Base-by-base conservation (phyloP, 2,797 vertebrate species). In the Anabacerthia variegaticeps region DNA sequence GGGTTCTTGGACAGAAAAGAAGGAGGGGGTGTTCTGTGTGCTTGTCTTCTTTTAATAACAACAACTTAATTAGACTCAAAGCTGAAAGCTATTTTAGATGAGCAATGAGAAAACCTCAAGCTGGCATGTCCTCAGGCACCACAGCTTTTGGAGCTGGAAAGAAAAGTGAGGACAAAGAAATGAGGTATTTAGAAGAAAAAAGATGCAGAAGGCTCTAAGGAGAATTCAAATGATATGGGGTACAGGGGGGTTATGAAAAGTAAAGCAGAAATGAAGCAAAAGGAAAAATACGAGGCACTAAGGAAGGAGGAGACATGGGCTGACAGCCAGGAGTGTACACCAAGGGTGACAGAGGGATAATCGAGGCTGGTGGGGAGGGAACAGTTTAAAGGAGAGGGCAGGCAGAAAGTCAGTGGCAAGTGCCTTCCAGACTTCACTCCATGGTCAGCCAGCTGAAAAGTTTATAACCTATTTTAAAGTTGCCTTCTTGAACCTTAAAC, bases 31-130 rank as follows among this genome's bases (percentile, higher is more conserved):
- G 15, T 59, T 94, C 26, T 67, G 22, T 62, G 46, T 86, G 54
- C 59, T 93, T 83, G 34, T 65, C 61, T 68, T 88, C 46, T 55
- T 91, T 90, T 62, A 94, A 46, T 46, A 84, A 95, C 2, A 84
- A 94, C 37, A 12, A 82, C 80, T 94, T 89, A 79, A 96, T 94
- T 89, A 89, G 51, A 66, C 59, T 87, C 20, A 37, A 88, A 91
- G 62, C 43, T 59, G 59, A 91, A 91, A 84, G 54, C 51, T 69
- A 13, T 79, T 88, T 81, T 62, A 43, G 46, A 92, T 75, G 34
- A 94, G 73, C 58, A 91, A 66, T 14, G 36, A 92, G 39, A 80
- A 81, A 84, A 69, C 16, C 46, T 77, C 78, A 78, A 92, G 62
- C 34, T 90, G 62, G 46, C 44, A 39, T 58, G n/a, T 82, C 88